Base-by-base conservation (phyloP, 23 tunicate species). In the Trididemnum nubilum region DNA sequence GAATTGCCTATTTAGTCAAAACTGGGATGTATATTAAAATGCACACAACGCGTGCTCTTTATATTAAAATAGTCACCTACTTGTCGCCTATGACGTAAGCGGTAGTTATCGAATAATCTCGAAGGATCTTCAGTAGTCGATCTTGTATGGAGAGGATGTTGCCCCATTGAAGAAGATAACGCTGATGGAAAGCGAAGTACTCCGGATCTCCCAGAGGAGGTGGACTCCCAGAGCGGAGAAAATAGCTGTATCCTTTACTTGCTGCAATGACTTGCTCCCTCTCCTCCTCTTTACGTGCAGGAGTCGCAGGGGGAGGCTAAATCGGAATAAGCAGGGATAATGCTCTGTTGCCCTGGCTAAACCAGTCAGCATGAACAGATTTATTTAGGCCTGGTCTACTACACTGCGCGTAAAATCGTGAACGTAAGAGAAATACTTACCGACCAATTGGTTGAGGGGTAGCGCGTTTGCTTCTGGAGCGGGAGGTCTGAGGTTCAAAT, bases 271-370 rank as follows among this genome's bases (percentile, higher is more conserved):
- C 82, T 69, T 91, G 90, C 70, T 60, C 69, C 30, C 82, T 80
- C 52, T 87, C 91, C 63, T 91, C 90, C 38, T 90, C 96, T 77
- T 91, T 91, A 0, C 74, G 90, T 23, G 97, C 97, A 2, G 97
- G 97, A 35, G 97, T 91, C 65, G 79, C 97, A 1, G 97, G 97
- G 26, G 97, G 97, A 54, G 97, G 97, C 78, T 85, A 65, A 2
- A 60, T 5, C 22, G 25, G 32, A 78, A 57, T 3, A 69, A 52
- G 70, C n/a, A n/a, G n/a, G 61, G 71, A 28, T 82, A 61, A 61
- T 65, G 85, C 22, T 9, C 32, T 69, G n/a, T 29, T 44, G 21
- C 21, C 18, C 21, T n/a, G n/a, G n/a, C n/a, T n/a, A n/a, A n/a
- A n/a, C n/a, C n/a, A n/a, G n/a, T n/a, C n/a, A n/a, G n/a, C n/a